phyloP scores from a whole-genome alignment of 2,797 vertebrate species.

The Pseudomugil tenellus region DNA sequence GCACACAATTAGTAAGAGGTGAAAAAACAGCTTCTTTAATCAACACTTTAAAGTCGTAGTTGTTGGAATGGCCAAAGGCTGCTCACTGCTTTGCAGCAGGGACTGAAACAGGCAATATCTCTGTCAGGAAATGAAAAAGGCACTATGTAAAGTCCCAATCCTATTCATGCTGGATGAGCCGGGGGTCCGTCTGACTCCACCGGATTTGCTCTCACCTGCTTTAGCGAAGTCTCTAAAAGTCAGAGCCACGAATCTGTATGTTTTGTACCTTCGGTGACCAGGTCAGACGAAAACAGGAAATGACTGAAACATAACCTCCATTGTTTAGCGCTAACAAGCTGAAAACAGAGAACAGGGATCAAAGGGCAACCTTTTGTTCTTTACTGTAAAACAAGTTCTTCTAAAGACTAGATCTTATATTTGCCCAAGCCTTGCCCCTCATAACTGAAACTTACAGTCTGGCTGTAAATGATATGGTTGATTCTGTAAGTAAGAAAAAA shows the following conservation, averaged over 20 bases:
- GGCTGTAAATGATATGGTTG: constrained; percentile 6
- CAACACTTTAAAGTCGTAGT: constrained; percentile 1
- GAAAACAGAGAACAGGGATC: neutral
- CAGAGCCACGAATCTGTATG: constrained; percentile 1
- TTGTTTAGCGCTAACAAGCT: constrained; percentile 1
- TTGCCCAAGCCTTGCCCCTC: neutral
- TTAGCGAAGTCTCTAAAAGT: constrained; percentile 13
- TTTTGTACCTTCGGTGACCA: constrained; percentile 16
- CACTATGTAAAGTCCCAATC: constrained; percentile 37
- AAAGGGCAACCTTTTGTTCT: neutral
- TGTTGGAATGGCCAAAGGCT: constrained; percentile 9
- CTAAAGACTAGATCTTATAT: neutral
- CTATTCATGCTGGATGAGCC: constrained; percentile 19
- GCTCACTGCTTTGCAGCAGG: constrained; percentile 19
- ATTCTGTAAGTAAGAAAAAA: constrained; percentile 13
- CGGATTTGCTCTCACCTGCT: constrained; percentile 14
- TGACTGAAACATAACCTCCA: neutral
- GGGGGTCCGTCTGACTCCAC: constrained; percentile 6
- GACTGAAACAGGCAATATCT: constrained; percentile 31
- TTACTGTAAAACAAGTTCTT: neutral
- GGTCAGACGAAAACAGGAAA: constrained; percentile 46
- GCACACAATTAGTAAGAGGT: constrained; percentile 8
- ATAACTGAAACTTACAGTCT: constrained; percentile 7
- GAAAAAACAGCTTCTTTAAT: constrained; percentile 30
- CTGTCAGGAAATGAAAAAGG: constrained; percentile 57